phyloP scores from a whole-genome alignment of 2,797 vertebrate genomes.

The Cirrhinus mrigala region DNA sequence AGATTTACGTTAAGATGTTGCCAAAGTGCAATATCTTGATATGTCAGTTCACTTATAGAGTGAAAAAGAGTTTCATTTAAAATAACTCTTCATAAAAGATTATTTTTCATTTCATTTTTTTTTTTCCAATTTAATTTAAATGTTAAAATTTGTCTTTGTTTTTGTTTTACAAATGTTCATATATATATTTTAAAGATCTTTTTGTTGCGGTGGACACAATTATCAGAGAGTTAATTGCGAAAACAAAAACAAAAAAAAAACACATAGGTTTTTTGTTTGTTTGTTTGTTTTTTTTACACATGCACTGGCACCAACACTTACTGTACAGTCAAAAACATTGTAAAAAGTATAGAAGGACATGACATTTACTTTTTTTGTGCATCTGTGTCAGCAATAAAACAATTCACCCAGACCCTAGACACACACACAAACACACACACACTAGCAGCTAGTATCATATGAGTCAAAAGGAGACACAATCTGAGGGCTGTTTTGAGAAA shows the following conservation, averaged over 20 bases:
- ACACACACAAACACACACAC: neutral
- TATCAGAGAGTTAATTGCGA: neutral
- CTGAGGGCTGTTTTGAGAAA: constrained; percentile 60
- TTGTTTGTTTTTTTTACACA: neutral
- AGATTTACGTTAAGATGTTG: constrained; percentile 32
- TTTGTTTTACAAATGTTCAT: neutral
- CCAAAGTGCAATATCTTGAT: constrained; percentile 2
- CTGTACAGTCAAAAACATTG: neutral
- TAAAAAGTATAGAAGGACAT: neutral
- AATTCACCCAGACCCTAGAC: neutral
- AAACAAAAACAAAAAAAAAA: too few relatives aligned
- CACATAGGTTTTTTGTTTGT: too few relatives aligned
- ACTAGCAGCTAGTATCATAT: constrained; percentile 5
- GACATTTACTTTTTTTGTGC: constrained; percentile 19
- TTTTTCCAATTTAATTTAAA: neutral
- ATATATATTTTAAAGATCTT: neutral
- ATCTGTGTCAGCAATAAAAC: constrained; percentile 22
- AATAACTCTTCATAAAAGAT: neutral
- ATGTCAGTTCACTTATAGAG: constrained; percentile 1
- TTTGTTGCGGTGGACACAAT: neutral
- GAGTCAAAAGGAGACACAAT: constrained; percentile 7
- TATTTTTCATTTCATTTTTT: neutral
- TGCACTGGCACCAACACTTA: neutral
- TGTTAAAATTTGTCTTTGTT: neutral
- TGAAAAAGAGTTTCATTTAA: constrained; percentile 11